Conservation (phyloP, 2,797 vertebrate genomes). For the Macropus fuliginosus region DNA sequence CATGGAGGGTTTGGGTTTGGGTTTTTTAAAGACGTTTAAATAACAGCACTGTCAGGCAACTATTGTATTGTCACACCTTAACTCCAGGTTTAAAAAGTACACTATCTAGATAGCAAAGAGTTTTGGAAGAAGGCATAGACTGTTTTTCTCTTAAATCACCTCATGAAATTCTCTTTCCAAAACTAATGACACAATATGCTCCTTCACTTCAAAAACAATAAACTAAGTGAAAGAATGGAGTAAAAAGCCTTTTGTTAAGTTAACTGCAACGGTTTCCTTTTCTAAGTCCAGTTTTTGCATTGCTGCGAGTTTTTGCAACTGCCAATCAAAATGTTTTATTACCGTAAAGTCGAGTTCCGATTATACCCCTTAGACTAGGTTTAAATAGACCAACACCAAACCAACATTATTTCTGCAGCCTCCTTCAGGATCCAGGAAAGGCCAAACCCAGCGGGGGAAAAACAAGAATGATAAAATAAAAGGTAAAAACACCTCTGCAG, state of each 20-base stretch:
- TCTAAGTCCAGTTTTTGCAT: constrained; percentile 10
- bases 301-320: neutral
- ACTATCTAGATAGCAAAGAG: constrained; percentile 8
- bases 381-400: neutral
- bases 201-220: constrained; percentile 19
- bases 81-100: neutral
- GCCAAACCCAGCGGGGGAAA: constrained; percentile 12
- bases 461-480: neutral
- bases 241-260: neutral
- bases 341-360: constrained; percentile 18
- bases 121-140: constrained; percentile 13
- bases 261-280: constrained; percentile 36
- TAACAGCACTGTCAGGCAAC: constrained; percentile 1
- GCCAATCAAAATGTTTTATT: neutral
- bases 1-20: neutral
- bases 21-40: neutral
- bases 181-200: constrained; percentile 39
- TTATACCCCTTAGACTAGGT: neutral
- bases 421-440: neutral
- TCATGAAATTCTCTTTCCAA: constrained; percentile 20
- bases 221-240: constrained; percentile 30
- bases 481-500: neutral
- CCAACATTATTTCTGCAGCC: constrained; percentile 9
- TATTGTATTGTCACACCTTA: neutral
- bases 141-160: neutral